Evolutionary conservation across 2,888 invertebrate genomes (phyloP), one percentile per base, ranked within the genome.

Genomic region (Vanessa cardui): DNA sequence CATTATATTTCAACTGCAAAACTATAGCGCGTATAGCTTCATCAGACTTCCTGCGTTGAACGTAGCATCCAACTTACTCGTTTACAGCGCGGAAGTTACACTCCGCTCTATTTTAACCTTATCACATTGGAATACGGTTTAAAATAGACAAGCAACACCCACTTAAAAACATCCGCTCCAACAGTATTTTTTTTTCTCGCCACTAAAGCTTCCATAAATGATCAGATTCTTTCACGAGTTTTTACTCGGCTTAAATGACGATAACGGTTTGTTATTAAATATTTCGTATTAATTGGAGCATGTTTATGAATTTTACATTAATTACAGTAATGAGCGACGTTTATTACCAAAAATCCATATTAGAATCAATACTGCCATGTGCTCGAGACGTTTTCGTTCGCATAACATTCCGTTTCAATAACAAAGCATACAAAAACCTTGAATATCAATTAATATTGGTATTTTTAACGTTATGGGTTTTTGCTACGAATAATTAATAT

Each of bases 1-100:
- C 21, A 59, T 20, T 3, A 46, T 15, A 15, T 16, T 20, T 21
- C 7, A 7, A 26, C 52, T 16, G 26, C 4, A 12, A 2, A 59
- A 47, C 59, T 45, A 16, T 6, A 46, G 59, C 39, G 52, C 62
- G 20, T 61, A 31, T 39, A 46, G 15, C 50, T 20, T 52, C 52
- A 52, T 52, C 16, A 31, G 20, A 18, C 50, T 62, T 62, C 62
- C 62, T 50, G 50, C 39, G 26, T 39, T 39, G 18, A 33, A 50
- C 50, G 50, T 61, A 31, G 18, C 31, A 18, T 61, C 50, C 50
- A 62, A 62, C 39, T 62, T 52, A 47, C 49, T 49, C 26, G 52
- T 26, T 52, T n/a, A 52, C 52, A 52, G 52, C 26, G 21, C 26
- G 39, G 47, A 33, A 39, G 39, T 49, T 4, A 21, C 2, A 26